A percentile compares a stretch with the other conserved stretches of the same genome.
Conservation (phyloP, 2,113 vertebrate genomes). For the Eretmochelys imbricata region DNA sequence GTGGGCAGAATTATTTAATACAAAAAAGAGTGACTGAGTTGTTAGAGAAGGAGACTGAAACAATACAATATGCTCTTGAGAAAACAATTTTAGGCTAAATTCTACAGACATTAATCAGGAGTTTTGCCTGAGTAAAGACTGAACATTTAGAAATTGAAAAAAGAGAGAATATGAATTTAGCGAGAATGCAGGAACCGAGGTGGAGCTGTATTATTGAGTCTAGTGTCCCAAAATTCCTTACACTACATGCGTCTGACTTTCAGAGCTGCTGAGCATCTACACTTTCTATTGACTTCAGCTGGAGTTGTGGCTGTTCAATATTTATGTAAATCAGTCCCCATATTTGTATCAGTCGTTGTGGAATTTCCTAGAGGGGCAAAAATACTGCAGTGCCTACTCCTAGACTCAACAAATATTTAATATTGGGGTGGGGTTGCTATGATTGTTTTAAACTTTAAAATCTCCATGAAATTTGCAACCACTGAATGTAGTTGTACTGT, state of each 20-base stretch:
- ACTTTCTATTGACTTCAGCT: not conserved
- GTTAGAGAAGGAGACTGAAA: not conserved
- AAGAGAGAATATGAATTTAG: not conserved
- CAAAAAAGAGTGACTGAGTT: not conserved
- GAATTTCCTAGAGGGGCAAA: not conserved
- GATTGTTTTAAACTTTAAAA: not conserved
- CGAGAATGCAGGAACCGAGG: not conserved
- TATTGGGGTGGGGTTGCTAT: not conserved
- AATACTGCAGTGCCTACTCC: not conserved
- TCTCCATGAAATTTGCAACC: not conserved
- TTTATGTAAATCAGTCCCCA: not conserved
- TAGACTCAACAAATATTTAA: not conserved
- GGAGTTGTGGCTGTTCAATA: not conserved
- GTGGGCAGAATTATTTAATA: not conserved
- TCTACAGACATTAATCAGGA: not conserved
- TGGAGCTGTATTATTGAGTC: not conserved
- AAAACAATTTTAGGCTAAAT: not conserved
- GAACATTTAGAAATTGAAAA: not conserved
- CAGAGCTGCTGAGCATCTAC: accelerated
- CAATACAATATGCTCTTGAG: not conserved
- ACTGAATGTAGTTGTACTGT: not conserved
- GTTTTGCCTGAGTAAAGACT: not conserved
- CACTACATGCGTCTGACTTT: not conserved
- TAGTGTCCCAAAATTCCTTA: not conserved
- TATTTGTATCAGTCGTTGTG: not conserved